Conservation (phyloP, 2,888 invertebrate genomes). For the Cerceris rybyensis region DNA sequence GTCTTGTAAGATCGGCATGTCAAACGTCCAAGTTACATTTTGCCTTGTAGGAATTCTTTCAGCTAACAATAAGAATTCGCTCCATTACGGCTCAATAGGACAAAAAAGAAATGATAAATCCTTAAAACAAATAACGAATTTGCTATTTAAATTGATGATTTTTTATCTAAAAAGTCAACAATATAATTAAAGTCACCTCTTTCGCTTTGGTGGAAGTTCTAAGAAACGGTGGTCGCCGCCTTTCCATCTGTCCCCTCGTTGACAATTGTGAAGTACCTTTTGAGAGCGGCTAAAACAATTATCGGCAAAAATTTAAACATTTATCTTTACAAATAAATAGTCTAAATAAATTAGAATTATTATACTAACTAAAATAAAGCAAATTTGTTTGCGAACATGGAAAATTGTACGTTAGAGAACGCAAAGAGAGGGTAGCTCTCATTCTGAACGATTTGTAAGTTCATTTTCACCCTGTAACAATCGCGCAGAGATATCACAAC, state of each 20-base stretch:
- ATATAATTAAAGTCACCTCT: conserved; percentile 71
- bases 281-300: conserved; percentile 66
- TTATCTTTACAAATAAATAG: background rate
- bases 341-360: background rate
- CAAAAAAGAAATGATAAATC: too few relatives aligned
- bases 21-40: too few relatives aligned
- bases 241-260: conserved; percentile 77
- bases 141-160: background rate
- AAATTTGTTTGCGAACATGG: background rate
- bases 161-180: background rate
- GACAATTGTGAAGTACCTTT: conserved; percentile 74
- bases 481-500: background rate
- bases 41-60: too few relatives aligned
- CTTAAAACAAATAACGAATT: too few relatives aligned
- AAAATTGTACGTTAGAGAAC: too few relatives aligned
- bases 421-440: too few relatives aligned
- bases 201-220: conserved; percentile 73
- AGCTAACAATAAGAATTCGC: too few relatives aligned
- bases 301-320: background rate
- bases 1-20: too few relatives aligned
- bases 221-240: conserved; percentile 78
- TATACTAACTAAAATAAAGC: background rate
- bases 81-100: too few relatives aligned
- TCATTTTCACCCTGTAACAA: conserved; percentile 5
- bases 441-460: background rate